Evolutionary conservation across 2,797 vertebrate species (phyloP), one percentile per base, ranked within the genome.

Genomic region (Xiphorhynchus erythropygius): DNA sequence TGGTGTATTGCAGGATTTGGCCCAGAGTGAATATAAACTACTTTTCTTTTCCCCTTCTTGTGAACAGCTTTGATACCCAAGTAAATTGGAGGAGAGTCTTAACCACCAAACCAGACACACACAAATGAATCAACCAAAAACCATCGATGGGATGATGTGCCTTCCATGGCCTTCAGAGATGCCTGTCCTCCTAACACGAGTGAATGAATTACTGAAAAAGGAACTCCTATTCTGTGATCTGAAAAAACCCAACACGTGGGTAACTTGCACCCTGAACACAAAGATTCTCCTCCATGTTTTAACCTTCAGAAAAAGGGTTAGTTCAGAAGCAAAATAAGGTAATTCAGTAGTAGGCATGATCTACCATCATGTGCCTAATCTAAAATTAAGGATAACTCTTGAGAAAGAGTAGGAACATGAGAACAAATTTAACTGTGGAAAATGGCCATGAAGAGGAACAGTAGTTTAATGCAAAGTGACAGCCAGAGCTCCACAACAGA

Each of bases 351-450:
- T 50, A 84, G 49, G 30, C 74, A 46, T 71, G 55, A 90, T 25
- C 55, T 59, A 80, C 39, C 65, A 83, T 87, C 87, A 93, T 65
- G 74, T 84, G 92, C 84, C 63, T 88, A 41, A 67, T 79, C 92
- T 97, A 95, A 95, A 96, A 96, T 95, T 96, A 96, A 89, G 86
- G 67, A 46, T 44, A 83, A 85, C 52, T 90, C 84, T 79, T 92
- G 69, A 88, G 71, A 84, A 93, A 92, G 32, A 91, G 47, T 15
- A 74, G 65, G 47, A 92, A 86, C 76, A 88, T 4, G 16, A 93
- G 59, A 93, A 88, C 42, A 93, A 84, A 87, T 80, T 84, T 94
- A 92, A 89, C 79, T 27, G 42, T 75, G 79, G 93, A 89, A 89
- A 88, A 81, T 25, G 39, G 73, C 55, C 69, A 94, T 70, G 33